A percentile compares a stretch with the other conserved stretches of the same genome.
Evolutionary conservation across 2,797 vertebrate species (phyloP).

Genomic region (Galaxias olidus): DNA sequence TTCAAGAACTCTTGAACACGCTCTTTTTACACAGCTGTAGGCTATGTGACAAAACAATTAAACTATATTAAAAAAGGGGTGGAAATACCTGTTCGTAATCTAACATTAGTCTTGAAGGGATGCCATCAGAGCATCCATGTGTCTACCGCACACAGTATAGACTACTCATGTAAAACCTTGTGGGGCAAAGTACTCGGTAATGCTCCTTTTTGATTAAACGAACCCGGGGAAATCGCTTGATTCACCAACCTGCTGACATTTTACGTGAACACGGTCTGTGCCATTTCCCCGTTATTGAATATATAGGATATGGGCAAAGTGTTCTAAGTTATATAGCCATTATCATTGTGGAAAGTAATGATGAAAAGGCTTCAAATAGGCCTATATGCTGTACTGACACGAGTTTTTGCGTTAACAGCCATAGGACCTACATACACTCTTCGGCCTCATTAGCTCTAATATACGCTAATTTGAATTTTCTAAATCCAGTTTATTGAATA

Average conservation of each 20-base stretch:
- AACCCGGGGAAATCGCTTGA: conserved; percentile 54
- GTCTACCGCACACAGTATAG: conserved; percentile 2
- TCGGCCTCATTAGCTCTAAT: too few relatives aligned
- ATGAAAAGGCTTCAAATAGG: too few relatives aligned
- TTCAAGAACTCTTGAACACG: not conserved
- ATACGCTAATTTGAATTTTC: too few relatives aligned
- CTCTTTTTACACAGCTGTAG: not conserved
- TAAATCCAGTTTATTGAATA: too few relatives aligned
- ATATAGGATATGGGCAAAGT: too few relatives aligned
- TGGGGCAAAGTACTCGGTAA: conserved; percentile 42
- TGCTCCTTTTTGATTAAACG: conserved; percentile 45
- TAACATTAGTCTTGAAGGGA: conserved; percentile 44
- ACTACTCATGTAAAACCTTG: conserved; percentile 42
- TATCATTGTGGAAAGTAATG: too few relatives aligned
- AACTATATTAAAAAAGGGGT: conserved; percentile 27
- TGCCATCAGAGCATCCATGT: conserved; percentile 13
- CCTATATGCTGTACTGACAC: too few relatives aligned
- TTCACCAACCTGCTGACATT: conserved; percentile 35
- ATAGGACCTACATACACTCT: too few relatives aligned
- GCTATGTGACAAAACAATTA: not conserved
- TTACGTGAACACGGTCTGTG: conserved; percentile 19
- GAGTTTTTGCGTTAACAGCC: too few relatives aligned
- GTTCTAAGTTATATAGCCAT: too few relatives aligned
- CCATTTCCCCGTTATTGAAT: too few relatives aligned
- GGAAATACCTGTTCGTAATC: conserved; percentile 34